These are phyloP conservation scores for Clusia tigrina DNA, from an alignment of 2,888 invertebrate species.

Conservation along the genomic window DNA sequence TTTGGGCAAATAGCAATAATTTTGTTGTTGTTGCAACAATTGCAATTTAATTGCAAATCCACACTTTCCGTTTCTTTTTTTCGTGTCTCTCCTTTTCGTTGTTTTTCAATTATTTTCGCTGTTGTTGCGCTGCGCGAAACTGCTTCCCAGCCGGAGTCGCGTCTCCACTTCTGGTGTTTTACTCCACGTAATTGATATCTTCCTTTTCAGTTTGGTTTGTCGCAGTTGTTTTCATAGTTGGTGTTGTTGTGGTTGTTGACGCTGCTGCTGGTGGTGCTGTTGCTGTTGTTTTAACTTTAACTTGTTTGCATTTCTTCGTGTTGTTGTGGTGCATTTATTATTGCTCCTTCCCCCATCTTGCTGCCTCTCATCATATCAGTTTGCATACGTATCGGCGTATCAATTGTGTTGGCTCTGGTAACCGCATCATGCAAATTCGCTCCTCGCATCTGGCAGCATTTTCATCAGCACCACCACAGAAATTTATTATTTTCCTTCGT, in stretches of 20 bases:
- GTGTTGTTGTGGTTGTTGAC: no score
- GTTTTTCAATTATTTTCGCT: background rate
- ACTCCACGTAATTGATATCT: constrained; percentile 2
- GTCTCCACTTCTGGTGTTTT: background rate
- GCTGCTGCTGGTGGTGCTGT: no score
- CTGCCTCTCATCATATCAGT: background rate
- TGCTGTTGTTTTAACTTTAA: no score
- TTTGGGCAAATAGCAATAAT: constrained; percentile 6
- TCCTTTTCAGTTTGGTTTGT: background rate
- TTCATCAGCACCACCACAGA: constrained; percentile 1
- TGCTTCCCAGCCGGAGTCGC: background rate
- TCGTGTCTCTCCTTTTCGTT: no score
- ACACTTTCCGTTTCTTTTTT: no score
- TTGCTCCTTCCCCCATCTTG: background rate
- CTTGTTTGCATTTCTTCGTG: background rate
- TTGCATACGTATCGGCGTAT: constrained; percentile 3
- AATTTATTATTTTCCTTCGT: background rate
- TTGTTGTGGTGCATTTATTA: background rate
- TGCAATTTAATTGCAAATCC: background rate
- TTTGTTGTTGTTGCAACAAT: background rate
- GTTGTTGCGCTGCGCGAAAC: background rate
- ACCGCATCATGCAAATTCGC: constrained; percentile 5
- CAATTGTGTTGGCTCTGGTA: constrained; percentile 4
- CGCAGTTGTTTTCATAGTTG: background rate
- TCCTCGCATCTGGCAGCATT: background rate